A percentile compares a stretch with the other conserved stretches of the same genome.
These are phyloP conservation scores for Leucoraja ocellata DNA, from an alignment of 2,797 vertebrate genomes.

Conservation along the genomic window DNA sequence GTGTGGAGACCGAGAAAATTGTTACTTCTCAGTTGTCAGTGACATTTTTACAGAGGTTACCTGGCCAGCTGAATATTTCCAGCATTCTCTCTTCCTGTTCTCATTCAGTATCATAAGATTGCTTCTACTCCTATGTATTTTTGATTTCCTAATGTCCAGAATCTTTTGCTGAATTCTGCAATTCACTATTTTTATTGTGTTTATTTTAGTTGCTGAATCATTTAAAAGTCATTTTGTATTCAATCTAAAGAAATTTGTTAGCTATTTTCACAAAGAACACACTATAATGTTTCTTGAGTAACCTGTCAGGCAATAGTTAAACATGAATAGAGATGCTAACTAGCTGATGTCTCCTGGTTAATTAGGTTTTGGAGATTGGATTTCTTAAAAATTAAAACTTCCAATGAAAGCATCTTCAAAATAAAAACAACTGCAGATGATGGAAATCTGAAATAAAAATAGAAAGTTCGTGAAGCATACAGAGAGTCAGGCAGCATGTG, in stretches of 20 bases:
- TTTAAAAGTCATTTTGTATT: not conserved
- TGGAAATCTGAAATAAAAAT: too few species aligned
- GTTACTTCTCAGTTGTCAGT: too few species aligned
- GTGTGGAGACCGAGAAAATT: too few species aligned
- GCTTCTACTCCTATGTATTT: not conserved
- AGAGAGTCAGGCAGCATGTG: too few species aligned
- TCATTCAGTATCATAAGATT: not conserved
- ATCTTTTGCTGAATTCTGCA: not conserved
- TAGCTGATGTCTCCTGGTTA: not conserved
- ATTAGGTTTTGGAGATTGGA: not conserved
- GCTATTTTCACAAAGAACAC: not conserved
- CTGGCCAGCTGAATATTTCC: too few species aligned
- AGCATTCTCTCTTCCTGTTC: not conserved
- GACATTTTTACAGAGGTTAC: too few species aligned
- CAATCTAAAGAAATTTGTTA: not conserved
- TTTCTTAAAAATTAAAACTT: too few species aligned
- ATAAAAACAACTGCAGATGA: too few species aligned
- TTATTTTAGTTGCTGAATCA: not conserved
- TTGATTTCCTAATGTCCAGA: not conserved
- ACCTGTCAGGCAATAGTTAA: not conserved
- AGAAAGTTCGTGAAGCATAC: too few species aligned
- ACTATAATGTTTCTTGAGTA: not conserved
- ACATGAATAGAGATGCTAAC: not conserved
- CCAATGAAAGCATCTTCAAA: not conserved
- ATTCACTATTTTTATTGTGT: not conserved